Evolutionary conservation across 2,113 vertebrate species (phyloP), one percentile per base, ranked within the genome.

Genomic region (Perca fluviatilis): DNA sequence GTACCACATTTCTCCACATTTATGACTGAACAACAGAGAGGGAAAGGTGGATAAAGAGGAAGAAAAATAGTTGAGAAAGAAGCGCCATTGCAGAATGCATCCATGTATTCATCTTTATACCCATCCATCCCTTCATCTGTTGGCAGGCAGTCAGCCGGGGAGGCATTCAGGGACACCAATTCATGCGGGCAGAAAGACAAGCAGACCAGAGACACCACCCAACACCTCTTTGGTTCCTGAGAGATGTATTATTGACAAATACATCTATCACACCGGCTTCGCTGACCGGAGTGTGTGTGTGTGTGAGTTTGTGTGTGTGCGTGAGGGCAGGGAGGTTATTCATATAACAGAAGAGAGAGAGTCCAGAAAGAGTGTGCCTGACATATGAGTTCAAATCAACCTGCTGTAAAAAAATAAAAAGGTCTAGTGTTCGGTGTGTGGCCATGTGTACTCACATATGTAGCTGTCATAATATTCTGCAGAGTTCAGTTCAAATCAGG

Each of bases 241-340:
- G 72, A 75, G 74, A 86, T 88, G 74, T 71, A 33, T 71, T 88
- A 74, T 84, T 82, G 84, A 82, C 86, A 77, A 70, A 78, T 27
- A 47, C 74, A 75, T 79, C 50, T 75, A 82, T 82, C 75, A 65
- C 56, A 53, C 10, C 36, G 49, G 63, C 54, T 74, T 51, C 47
- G 40, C 65, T 79, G 36, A 68, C 60, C 65, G 21, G 23, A 36
- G n/a, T n/a, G 36, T 23, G 12, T 36, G 33, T 62, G 27, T 78
- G 68, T 30, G 75, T 23, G 12, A 67, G 40, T 54, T 49, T 63
- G 46, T 43, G 61, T 68, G 58, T 16, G 40, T 68, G 60, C 53
- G 61, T 51, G 43, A 18, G 57, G 51, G 0, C 3, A 19, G 47
- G 25, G 49, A 60, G 56, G 81, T 76, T 69, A 79, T 80, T 82